Evolutionary conservation across 2,113 vertebrate genomes (phyloP).

Genomic region (Galeopterus variegatus): DNA sequence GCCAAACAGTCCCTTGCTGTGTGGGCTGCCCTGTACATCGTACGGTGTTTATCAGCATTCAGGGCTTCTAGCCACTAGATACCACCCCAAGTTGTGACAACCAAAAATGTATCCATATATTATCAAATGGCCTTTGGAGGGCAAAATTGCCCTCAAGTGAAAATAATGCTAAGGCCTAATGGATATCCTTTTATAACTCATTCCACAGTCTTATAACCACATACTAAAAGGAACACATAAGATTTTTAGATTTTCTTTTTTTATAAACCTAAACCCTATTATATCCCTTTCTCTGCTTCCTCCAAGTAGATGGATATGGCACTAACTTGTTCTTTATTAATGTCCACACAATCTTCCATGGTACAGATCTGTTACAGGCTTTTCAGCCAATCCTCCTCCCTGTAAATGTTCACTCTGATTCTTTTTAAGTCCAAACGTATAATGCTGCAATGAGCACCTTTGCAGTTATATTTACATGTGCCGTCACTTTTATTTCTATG

Average conservation of each 20-base stretch:
- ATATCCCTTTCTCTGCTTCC: not conserved
- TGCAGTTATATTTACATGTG: accelerated
- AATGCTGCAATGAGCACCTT: not conserved
- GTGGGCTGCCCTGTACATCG: accelerated
- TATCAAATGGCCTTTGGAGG: not conserved
- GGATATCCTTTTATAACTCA: not conserved
- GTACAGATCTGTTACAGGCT: not conserved
- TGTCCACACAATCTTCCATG: accelerated
- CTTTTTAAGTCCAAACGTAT: not conserved
- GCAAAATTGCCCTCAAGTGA: not conserved
- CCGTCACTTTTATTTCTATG: not conserved
- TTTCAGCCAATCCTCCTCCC: not conserved
- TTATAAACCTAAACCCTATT: not conserved
- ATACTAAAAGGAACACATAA: not conserved
- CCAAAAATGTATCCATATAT: not conserved
- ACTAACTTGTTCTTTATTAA: not conserved
- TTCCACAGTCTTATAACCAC: not conserved
- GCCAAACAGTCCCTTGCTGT: not conserved
- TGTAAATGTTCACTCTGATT: not conserved
- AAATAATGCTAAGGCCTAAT: accelerated
- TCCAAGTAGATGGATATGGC: not conserved
- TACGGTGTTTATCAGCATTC: accelerated
- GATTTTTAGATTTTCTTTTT: not conserved
- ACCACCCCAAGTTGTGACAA: accelerated
- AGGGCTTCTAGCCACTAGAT: not conserved